Evolutionary conservation across 1,140 invertebrate genomes (phyloP).

Genomic region (Tenebrio molitor): DNA sequence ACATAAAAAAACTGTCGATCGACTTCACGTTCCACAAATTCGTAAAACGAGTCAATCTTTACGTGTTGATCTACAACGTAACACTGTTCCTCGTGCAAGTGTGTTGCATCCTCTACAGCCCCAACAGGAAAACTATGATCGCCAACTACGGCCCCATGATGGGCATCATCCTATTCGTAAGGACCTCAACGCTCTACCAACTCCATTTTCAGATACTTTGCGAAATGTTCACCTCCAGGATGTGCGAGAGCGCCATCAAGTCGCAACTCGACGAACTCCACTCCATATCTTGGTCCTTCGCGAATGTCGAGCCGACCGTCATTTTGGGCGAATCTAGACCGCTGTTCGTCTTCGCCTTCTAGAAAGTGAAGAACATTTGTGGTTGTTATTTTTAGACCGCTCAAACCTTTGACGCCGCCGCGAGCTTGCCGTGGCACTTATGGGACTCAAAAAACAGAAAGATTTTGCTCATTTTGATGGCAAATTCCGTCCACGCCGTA

Average conservation of each 20-base stretch:
- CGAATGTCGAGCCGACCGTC: background rate
- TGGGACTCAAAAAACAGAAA: background rate
- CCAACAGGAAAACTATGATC: background rate
- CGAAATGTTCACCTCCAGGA: background rate
- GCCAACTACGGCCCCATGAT: background rate
- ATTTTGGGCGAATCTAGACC: background rate
- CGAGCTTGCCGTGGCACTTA: background rate
- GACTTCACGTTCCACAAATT: background rate
- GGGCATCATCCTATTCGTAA: background rate
- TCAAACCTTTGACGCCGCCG: background rate
- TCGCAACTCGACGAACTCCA: background rate
- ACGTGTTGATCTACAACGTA: background rate
- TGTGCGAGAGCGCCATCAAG: background rate
- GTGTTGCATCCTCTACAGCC: background rate
- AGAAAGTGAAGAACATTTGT: background rate
- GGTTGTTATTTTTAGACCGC: background rate
- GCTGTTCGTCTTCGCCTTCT: background rate
- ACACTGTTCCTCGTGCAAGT: background rate
- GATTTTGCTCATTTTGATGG: conserved; percentile 1
- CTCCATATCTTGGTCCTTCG: background rate
- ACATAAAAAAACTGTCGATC: background rate
- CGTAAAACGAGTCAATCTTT: background rate
- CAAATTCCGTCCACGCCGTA: background rate
- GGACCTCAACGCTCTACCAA: background rate
- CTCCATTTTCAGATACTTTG: background rate